Percentiles rank a stretch among this genome's conserved stretches.
Evolutionary conservation across 1,140 invertebrate species (phyloP).

Genomic region (Halotydeus destructor): DNA sequence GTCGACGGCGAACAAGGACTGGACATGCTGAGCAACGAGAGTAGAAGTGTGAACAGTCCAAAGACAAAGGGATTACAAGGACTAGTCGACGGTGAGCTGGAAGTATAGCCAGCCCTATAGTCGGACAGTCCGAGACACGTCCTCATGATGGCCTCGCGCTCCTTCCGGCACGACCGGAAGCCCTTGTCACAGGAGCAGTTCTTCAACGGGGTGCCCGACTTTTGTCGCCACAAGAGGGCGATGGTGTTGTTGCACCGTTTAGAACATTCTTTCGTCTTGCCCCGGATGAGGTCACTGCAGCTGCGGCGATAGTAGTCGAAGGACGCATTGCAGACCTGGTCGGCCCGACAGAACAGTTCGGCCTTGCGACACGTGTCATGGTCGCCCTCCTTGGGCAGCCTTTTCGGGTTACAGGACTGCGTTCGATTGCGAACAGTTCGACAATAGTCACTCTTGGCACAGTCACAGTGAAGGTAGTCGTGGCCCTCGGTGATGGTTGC

Average conservation of each 20-base stretch:
- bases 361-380: not conserved
- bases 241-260: conserved; percentile 4
- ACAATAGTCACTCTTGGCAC: conserved; percentile 8
- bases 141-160: too few species aligned
- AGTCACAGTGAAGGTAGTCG: conserved; percentile 10
- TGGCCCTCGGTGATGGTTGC: not conserved
- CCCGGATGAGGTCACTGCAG: not conserved
- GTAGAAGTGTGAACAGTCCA: too few species aligned
- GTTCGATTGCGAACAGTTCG: not conserved
- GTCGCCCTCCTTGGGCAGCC: not conserved
- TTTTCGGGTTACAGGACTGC: not conserved
- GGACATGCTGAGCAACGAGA: too few species aligned
- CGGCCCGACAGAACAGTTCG: not conserved
- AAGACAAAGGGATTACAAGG: too few species aligned
- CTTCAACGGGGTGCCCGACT: not conserved
- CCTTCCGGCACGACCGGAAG: not conserved
- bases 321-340: not conserved
- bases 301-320: not conserved
- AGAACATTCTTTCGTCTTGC: conserved; percentile 1
- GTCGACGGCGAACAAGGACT: too few species aligned
- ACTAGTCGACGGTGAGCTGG: too few species aligned
- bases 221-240: not conserved
- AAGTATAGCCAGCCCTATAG: too few species aligned
- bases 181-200: conserved; percentile 3
- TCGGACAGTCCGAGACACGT: too few species aligned